A percentile compares a stretch with the other conserved stretches of the same genome.
Evolutionary conservation across 2,113 vertebrate species (phyloP).

Genomic region (Anguilla japonica): DNA sequence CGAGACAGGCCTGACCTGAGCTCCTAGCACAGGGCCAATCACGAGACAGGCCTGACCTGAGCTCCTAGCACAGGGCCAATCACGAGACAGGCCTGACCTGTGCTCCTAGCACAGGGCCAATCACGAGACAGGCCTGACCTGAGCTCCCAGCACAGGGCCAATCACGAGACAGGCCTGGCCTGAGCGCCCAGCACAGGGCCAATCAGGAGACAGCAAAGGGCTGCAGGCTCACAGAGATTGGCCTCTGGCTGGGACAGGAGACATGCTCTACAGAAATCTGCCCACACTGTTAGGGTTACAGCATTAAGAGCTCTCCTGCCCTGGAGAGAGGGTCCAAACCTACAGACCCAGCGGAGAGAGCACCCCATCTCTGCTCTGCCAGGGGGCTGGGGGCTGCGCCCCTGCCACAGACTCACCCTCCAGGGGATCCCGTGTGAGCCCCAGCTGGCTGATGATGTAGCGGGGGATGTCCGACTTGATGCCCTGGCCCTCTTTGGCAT

Average conservation of each 20-base stretch:
- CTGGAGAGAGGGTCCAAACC: not conserved
- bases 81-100: not conserved
- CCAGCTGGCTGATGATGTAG: conserved; percentile 95
- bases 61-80: not conserved
- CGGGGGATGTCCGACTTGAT: conserved; percentile 96
- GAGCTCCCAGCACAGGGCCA: not conserved
- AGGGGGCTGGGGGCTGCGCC: not conserved
- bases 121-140: not conserved
- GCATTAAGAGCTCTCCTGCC: not conserved
- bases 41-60: not conserved
- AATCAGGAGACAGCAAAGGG: not conserved
- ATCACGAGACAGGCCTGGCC: not conserved
- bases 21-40: not conserved
- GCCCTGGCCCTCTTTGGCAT: conserved; percentile 95
- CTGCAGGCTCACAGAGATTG: not conserved
- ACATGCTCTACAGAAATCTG: not conserved
- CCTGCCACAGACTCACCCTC: conserved; percentile 75
- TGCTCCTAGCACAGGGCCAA: not conserved
- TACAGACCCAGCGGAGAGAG: not conserved
- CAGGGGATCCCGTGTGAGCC: conserved; percentile 93
- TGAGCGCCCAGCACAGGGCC: not conserved
- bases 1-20: not conserved
- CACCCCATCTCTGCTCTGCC: not conserved
- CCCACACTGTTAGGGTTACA: no score
- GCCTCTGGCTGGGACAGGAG: not conserved